phyloP scores from a whole-genome alignment of 2,113 vertebrate genomes.

The Actenoides lindsayi region DNA sequence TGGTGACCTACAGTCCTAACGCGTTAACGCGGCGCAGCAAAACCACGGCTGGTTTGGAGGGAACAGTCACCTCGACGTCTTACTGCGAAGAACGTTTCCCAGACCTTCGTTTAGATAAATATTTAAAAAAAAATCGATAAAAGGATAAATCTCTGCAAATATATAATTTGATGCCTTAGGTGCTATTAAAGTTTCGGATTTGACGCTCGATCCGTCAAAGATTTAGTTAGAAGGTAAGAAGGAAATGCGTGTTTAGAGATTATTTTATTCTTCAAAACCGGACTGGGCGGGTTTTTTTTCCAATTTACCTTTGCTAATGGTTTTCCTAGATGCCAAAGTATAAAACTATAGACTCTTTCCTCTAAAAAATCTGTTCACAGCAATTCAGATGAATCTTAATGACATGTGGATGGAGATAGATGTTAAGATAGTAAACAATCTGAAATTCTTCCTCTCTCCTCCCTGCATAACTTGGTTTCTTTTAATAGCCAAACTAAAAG shows the following conservation, averaged over 20 bases:
- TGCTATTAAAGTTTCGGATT: conserved; percentile 52
- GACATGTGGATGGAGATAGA: conserved; percentile 48
- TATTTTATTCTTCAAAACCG: neutral
- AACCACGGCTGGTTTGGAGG: neutral
- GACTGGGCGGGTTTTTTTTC: neutral
- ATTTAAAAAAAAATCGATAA: neutral
- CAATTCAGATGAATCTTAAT: neutral
- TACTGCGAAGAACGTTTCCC: neutral
- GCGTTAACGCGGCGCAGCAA: conserved; percentile 41
- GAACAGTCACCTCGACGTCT: neutral
- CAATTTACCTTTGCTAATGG: neutral
- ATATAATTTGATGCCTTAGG: neutral
- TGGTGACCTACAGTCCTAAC: neutral
- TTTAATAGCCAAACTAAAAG: conserved; percentile 43
- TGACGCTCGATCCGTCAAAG: conserved; percentile 13
- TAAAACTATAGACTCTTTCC: conserved; percentile 32
- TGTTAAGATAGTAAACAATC: neutral
- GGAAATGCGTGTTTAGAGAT: neutral
- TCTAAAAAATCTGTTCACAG: neutral
- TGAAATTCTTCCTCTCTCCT: neutral
- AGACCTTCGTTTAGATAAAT: conserved; percentile 34
- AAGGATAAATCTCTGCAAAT: conserved; percentile 32
- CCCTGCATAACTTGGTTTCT: neutral
- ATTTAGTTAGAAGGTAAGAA: conserved; percentile 7
- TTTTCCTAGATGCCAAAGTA: neutral